phyloP scores from a whole-genome alignment of 2,113 vertebrate genomes.

The Calypte anna region DNA sequence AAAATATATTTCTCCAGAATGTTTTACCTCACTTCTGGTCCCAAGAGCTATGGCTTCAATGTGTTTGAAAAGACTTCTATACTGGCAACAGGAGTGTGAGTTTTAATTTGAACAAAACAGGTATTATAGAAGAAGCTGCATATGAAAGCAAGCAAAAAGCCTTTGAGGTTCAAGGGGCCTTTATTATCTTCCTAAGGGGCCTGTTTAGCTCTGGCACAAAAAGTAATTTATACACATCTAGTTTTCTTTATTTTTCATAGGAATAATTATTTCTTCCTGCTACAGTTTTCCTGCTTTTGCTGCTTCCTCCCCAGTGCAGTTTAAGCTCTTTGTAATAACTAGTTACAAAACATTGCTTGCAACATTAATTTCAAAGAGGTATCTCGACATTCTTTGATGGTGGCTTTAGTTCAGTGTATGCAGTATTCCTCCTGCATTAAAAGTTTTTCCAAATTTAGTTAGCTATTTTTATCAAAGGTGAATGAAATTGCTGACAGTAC shows the following conservation, averaged over 20 bases:
- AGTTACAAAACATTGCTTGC: slow-evolving; percentile 31
- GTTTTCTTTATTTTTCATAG: slow-evolving; percentile 26
- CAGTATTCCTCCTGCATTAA: neutral
- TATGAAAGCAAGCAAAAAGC: slow-evolving; percentile 34
- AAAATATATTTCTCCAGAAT: slow-evolving; percentile 9
- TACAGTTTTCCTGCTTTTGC: neutral
- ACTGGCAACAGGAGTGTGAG: neutral
- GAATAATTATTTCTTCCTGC: slow-evolving; percentile 37
- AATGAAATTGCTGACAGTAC: neutral
- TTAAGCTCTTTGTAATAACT: slow-evolving; percentile 30
- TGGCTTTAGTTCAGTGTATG: neutral
- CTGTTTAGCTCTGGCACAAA: neutral
- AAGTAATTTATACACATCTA: slow-evolving; percentile 29
- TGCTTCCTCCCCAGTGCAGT: neutral
- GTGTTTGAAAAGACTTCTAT: slow-evolving; percentile 21
- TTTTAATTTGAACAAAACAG: slow-evolving; percentile 66
- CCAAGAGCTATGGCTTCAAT: neutral
- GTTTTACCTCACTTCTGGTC: neutral
- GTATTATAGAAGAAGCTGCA: slow-evolving; percentile 11
- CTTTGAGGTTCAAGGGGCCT: slow-evolving; percentile 49
- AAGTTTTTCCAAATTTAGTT: neutral
- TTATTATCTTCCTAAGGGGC: slow-evolving; percentile 43
- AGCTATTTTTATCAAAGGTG: slow-evolving; percentile 16
- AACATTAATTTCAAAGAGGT: slow-evolving; percentile 15
- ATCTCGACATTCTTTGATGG: neutral